A percentile compares a stretch with the other conserved stretches of the same genome.
Conservation (phyloP, 2,113 vertebrate species). For the Cyprinodon tularosa region DNA sequence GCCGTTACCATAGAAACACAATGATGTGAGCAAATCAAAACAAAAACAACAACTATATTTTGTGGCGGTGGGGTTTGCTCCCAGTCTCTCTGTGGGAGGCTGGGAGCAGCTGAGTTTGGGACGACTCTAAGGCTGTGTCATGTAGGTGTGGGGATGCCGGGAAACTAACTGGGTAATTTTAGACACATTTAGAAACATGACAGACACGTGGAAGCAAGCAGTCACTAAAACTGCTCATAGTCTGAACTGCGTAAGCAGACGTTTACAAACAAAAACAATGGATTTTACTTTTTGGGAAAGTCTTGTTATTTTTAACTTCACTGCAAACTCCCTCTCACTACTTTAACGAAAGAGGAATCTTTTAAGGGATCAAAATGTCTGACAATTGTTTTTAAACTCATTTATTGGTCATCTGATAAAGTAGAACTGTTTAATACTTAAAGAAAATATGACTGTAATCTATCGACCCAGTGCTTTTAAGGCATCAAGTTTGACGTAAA, state of each 20-base stretch:
- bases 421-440: background rate
- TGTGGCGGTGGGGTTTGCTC: constrained; percentile 50
- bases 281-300: background rate
- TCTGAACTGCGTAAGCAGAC: background rate
- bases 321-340: background rate
- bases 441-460: background rate
- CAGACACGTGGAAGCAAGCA: constrained; percentile 19
- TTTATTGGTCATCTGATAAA: background rate
- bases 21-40: constrained; percentile 55
- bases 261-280: background rate
- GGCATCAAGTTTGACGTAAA: no score
- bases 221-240: constrained; percentile 1
- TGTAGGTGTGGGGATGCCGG: constrained; percentile 66
- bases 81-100: constrained; percentile 46
- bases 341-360: background rate
- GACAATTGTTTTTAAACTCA: background rate
- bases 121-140: constrained; percentile 71
- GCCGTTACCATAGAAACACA: constrained; percentile 49
- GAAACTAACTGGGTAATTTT: constrained; percentile 62
- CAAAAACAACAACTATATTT: constrained; percentile 54
- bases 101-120: constrained; percentile 63
- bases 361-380: background rate
- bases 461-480: no score
- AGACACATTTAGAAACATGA: constrained; percentile 32
- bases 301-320: background rate